Base-by-base conservation (phyloP, 2,888 invertebrate species). In the Apotomis turbidana region DNA sequence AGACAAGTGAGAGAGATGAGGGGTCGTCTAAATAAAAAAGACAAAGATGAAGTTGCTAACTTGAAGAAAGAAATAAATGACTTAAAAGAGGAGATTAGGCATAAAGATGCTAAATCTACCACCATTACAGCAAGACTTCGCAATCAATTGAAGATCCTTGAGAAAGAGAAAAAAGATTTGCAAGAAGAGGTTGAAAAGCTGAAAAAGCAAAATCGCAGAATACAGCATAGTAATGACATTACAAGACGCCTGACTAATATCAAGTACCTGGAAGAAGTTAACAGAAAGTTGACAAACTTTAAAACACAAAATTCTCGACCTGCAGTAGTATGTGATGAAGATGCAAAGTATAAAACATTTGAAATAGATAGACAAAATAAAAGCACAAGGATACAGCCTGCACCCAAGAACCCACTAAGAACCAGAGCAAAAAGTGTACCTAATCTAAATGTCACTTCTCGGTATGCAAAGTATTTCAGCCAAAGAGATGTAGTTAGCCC, bases 181-280 rank as follows among this genome's bases (percentile, higher is more conserved):
- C 95, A 95, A 76, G 93, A 94, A 66, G 96, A 97, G 85, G 87
- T 96, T 15, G 96, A 96, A 70, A 94, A 95, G 79, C 81, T 97
- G 4, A 95, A 94, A 75, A 96, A 95, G 79, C 95, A 95, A 82
- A 96, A 96, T 80, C 94, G 94, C 74, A 94, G 95, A 81, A 88
- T 96, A 68, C 93, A 94, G 74, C 94, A 94, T 60, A 94, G 94
- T 71, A 95, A 95, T 84, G 90, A 94, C 75, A 92, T 94, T 66
- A 88, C 94, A 9, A 84, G 91, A 74, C 86, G 95, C 73, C 87
- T 95, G 57, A 93, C 95, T n/a, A 97, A 96, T 76, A 95, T 96
- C 49, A 96, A 95, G 90, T 95, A 96, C 86, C 91, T 97, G 74
- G 95, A 96, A 79, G 95, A 96, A 86, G 97, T 97, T 49, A 97